Evolutionary conservation across 2,888 invertebrate genomes (phyloP).

Genomic region (Malacosoma neustria): DNA sequence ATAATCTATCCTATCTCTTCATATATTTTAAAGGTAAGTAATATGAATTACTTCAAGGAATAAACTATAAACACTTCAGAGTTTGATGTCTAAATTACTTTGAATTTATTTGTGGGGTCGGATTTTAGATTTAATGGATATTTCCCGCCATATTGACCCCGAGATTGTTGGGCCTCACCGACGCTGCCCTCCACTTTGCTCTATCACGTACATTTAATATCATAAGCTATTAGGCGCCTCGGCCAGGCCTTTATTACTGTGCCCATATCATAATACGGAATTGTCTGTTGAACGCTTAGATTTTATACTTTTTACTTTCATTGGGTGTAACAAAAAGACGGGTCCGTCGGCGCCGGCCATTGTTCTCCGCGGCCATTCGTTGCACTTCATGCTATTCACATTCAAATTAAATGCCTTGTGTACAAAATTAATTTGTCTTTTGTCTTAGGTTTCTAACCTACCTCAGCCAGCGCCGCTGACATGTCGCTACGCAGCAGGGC

Average conservation of each 20-base stretch:
- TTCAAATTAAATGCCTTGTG: constrained; percentile 74
- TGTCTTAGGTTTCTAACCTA: constrained; percentile 53
- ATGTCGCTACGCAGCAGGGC: constrained; percentile 59
- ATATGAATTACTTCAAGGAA: too few relatives aligned
- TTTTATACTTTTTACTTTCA: constrained; percentile 67
- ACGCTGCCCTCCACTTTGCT: constrained; percentile 31
- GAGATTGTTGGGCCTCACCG: constrained; percentile 11
- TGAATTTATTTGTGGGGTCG: constrained; percentile 15
- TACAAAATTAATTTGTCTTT: constrained; percentile 76
- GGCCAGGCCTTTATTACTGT: constrained; percentile 63
- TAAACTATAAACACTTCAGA: too few relatives aligned
- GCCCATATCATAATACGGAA: constrained; percentile 73
- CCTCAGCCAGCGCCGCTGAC: constrained; percentile 40
- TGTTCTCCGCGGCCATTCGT: constrained; percentile 71
- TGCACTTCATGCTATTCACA: constrained; percentile 75
- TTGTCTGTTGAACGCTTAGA: constrained; percentile 64
- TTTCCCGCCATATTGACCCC: constrained; percentile 37
- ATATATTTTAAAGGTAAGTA: too few relatives aligned
- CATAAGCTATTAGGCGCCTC: constrained; percentile 69
- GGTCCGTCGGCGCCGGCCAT: constrained; percentile 67
- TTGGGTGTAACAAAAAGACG: constrained; percentile 63
- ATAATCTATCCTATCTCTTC: too few relatives aligned
- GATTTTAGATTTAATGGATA: constrained; percentile 39
- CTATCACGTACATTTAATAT: constrained; percentile 69
- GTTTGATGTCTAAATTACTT: constrained; percentile 1